Evolutionary conservation across 2,113 vertebrate genomes (phyloP).

Genomic region (Grus americana): DNA sequence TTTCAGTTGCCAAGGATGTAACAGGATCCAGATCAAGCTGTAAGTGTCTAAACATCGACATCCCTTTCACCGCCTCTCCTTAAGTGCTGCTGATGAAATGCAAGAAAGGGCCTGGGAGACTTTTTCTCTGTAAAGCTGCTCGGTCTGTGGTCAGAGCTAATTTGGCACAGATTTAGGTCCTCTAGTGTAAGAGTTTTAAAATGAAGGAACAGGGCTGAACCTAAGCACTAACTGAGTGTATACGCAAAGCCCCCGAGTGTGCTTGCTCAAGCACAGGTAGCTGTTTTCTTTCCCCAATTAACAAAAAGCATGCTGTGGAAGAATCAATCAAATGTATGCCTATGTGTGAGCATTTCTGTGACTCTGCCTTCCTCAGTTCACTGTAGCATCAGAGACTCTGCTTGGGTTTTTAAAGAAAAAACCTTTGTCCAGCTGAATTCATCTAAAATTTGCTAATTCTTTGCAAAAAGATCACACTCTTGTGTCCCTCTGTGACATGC

Average conservation of each 20-base stretch:
- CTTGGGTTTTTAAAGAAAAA: background rate
- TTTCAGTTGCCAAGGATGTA: background rate
- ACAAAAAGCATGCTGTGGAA: background rate
- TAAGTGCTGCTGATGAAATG: background rate
- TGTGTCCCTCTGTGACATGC: background rate
- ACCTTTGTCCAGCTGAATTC: background rate
- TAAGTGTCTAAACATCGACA: background rate
- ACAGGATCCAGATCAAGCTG: background rate
- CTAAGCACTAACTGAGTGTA: background rate
- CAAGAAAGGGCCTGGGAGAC: background rate
- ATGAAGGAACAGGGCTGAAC: background rate
- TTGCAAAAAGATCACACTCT: background rate
- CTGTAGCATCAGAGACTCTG: background rate
- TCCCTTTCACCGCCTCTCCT: background rate
- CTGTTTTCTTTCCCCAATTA: background rate
- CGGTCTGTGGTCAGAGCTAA: background rate
- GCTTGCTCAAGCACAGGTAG: background rate
- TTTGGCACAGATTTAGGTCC: background rate
- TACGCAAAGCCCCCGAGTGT: background rate
- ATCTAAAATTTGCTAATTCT: background rate
- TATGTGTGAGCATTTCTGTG: fast-evolving
- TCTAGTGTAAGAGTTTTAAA: background rate
- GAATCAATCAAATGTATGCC: background rate
- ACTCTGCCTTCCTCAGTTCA: background rate
- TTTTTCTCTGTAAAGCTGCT: background rate